A percentile compares a stretch with the other conserved stretches of the same genome.
Conservation (phyloP, 1,140 invertebrate species). For the Lysiphlebus fabarum region DNA sequence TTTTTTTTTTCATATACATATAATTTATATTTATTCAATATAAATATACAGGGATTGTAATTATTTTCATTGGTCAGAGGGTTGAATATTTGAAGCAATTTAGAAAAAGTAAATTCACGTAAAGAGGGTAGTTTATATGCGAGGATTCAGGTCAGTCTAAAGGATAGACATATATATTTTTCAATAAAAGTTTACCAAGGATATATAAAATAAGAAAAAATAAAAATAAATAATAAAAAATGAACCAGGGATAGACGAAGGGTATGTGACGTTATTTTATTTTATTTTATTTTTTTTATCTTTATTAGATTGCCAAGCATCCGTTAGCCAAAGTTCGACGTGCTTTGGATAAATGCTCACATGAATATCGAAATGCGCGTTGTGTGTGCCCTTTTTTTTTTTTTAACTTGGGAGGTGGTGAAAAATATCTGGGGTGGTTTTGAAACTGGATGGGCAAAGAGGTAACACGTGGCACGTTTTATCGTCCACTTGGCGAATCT, state of each 20-base stretch:
- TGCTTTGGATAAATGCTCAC: conserved; percentile 43
- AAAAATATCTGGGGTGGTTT: background rate
- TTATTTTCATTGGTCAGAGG: no score
- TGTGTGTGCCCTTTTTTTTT: conserved; percentile 9
- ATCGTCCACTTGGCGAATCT: conserved; percentile 29
- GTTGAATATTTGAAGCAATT: background rate
- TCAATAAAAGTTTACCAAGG: conserved; percentile 45
- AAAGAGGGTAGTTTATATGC: conserved; percentile 53
- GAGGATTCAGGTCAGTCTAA: conserved; percentile 42
- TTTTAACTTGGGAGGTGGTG: conserved; percentile 4
- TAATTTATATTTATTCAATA: no score
- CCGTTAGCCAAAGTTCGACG: conserved; percentile 46
- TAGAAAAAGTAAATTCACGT: background rate
- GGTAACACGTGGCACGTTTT: conserved; percentile 37
- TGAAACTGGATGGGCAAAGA: conserved; percentile 1
- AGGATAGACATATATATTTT: conserved; percentile 45
- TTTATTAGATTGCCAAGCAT: conserved; percentile 51
- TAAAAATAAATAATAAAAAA: no score
- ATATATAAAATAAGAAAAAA: conserved; percentile 25
- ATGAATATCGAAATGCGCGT: conserved; percentile 41
- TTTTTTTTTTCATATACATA: conserved; percentile 2
- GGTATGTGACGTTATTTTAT: conserved; percentile 46
- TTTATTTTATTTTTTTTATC: no score
- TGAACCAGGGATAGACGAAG: conserved; percentile 6
- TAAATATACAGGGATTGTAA: no score